Conservation (phyloP, 2,113 vertebrate species). For the Caloenas nicobarica region DNA sequence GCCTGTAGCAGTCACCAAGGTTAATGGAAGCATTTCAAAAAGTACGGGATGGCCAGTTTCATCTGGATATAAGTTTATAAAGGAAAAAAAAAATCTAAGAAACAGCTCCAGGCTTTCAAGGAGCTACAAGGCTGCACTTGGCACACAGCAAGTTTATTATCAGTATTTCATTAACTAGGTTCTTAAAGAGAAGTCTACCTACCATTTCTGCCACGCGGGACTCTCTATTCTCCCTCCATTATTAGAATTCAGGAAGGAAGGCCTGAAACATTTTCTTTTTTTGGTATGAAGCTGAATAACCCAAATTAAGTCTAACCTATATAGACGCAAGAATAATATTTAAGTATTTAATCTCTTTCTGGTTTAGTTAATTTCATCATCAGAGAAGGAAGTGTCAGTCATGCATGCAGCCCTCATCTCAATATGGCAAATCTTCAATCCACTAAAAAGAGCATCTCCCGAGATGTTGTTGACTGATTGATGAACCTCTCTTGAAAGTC, state of each 20-base stretch:
- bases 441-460: background rate
- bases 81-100: background rate
- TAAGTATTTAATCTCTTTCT: background rate
- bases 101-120: constrained; percentile 30
- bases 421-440: background rate
- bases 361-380: background rate
- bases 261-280: background rate
- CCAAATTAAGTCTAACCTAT: background rate
- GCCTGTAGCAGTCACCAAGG: constrained; percentile 4
- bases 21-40: background rate
- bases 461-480: background rate
- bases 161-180: constrained; percentile 51
- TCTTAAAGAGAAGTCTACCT: constrained; percentile 5
- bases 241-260: background rate
- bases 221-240: background rate
- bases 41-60: background rate
- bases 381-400: background rate
- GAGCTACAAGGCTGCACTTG: background rate
- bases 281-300: background rate
- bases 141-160: background rate
- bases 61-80: background rate
- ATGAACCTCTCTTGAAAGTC: background rate
- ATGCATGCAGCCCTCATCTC: background rate
- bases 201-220: background rate
- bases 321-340: background rate